Evolutionary conservation across 2,113 vertebrate genomes (phyloP), one percentile per base, ranked within the genome.

Genomic region (Otus sunia): DNA sequence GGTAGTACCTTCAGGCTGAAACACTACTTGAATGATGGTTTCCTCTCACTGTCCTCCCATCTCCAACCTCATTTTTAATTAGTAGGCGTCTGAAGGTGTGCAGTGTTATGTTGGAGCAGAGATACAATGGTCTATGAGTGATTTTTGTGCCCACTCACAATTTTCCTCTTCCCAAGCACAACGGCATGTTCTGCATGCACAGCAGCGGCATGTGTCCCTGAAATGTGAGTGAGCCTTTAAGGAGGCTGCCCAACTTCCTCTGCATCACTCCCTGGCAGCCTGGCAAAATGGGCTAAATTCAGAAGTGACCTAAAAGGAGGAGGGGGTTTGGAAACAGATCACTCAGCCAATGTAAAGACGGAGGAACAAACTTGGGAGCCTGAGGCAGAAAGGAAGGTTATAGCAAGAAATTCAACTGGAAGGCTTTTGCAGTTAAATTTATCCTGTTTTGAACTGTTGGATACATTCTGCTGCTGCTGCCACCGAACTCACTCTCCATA

Each of bases 261-360:
- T 78, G 64, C 82, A 88, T 79, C 63, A 6, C 67, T 60, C 60
- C 58, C 77, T 92, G 95, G 78, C 76, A 89, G 84, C 80, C 53
- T 74, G 58, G 87, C 53, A 78, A 91, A 96, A 47, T 32, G 60
- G 77, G 34, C 68, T 92, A 68, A 87, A 95, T 56, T 89, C 87
- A 90, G 60, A 87, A 75, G 50, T 26, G 67, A 91, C 68, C 72
- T 71, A 30, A 84, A 89, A 71, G 80, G 45, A 82, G 71, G 53
- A 76, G 41, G 10, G 9, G 20, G 6, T 20, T 72, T 94, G 64
- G n/a, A 85, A 86, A 75, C 23, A 41, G 58, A 94, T 78, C 43
- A 36, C 18, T 86, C 50, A 9, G 39, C 22, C 69, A 32, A 9
- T 22, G 60, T 45, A 45, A 88, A 86, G 73, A 62, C 22, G 60